Evolutionary conservation across 2,113 vertebrate genomes (phyloP), one percentile per base, ranked within the genome.

Genomic region (Ovis canadensis): DNA sequence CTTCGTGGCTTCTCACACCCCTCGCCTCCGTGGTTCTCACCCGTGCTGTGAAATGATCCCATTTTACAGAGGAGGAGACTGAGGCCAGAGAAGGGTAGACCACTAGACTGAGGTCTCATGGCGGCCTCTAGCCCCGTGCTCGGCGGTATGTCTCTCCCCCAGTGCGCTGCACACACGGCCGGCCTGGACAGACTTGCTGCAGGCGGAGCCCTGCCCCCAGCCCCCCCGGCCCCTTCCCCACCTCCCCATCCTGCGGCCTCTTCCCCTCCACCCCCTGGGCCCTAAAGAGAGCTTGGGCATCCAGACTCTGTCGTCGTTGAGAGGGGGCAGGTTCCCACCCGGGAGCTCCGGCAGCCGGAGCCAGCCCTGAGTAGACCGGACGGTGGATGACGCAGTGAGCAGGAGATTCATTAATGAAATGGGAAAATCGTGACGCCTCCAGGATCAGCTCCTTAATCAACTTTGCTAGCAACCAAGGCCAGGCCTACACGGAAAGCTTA

Each of bases 401-500:
- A 1, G 33, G 1, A 55, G 15, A 6, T 95, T 74, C 78, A 11
- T 57, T 59, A 31, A 67, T 64, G 43, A 25, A 82, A 40, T 9
- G 40, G 74, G 31, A 23, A 31, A n/a, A 36, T 54, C 23, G 3
- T 7, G 29, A 81, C 36, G 87, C 52, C 62, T 74, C 93, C 74
- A 64, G 50, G 80, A 78, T 5, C 45, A 19, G 13, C n/a, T 3
- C 81, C 94, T 97, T 96, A 96, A 95, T 97, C 90, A 97, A 52
- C 86, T 78, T 78, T 89, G 36, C 85, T 83, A 77, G 95, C 48
- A 82, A 62, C 55, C 4, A 0, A 92, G 91, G 48, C 25, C 23
- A 33, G 85, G 86, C 8, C 87, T n/a, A 43, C 36, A 55, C 86
- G 87, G 50, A 33, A 86, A 67, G 94, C 89, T 98, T 99, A 98